Evolutionary conservation across 2,888 invertebrate species (phyloP), one percentile per base, ranked within the genome.

Genomic region (Drosophila mercatorum): DNA sequence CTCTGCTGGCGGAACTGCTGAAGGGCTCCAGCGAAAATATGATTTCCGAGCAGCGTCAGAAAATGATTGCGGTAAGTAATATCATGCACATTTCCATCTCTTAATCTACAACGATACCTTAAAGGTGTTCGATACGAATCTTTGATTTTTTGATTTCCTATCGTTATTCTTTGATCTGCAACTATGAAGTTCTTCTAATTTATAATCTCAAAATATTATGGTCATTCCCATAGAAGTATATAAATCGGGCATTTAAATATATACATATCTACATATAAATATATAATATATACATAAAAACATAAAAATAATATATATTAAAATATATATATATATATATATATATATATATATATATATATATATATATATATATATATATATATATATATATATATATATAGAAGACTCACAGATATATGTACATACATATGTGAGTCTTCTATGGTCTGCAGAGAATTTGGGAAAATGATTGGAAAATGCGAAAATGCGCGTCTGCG

Each of bases 21-120:
- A 94, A 96, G 77, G 97, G 96, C 63, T 96, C 96, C 86, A 97
- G 97, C 46, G 97, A 97, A 91, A 95, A 96, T 78, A 84, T 96
- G 64, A 95, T 96, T 17, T 94, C 95, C 72, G 94, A 95, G 78
- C 90, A 94, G 91, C 90, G 92, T 0, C 90, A 92, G 68, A 90
- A 92, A 84, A 92, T 91, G 69, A 90, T 87, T 81, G 91, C 92
- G 89, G 92, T 92, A 78, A 91, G 92, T 92, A 46, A 44, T 36
- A 7, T 8, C 11, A 40, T 22, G 3, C 14, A 2, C n/a, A 10
- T 14, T 26, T 36, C 22, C 14, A 49, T 36, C 26, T 40, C 26
- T 28, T n/a, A 34, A 14, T 38, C 22, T n/a, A 5, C 52, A 26
- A n/a, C 52, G 66, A 17, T 31, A 38, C 38, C 31, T 26, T 11